Base-by-base conservation (phyloP, 2,888 invertebrate species). In the Synanthedon myopaeformis region DNA sequence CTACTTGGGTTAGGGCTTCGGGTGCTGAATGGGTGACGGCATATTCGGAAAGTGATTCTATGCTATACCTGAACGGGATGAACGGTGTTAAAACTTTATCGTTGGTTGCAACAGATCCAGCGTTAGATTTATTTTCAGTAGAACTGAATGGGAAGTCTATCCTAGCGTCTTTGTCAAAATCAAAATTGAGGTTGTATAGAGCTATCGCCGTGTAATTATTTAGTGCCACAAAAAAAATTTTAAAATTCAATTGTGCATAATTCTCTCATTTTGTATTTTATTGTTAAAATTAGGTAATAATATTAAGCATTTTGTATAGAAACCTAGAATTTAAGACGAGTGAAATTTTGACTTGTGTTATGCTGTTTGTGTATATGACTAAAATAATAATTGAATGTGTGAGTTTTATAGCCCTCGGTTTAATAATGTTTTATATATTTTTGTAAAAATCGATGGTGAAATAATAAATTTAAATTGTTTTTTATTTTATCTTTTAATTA, bases 21-120 rank as follows among this genome's bases (percentile, higher is more conserved):
- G 89, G 90, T 0, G 81, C 89, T 3, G 89, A 91, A 10, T 88
- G 93, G 68, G 89, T 94, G 0, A 92, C 93, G 0, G 93, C 93
- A 0, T 92, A 94, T 64, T 91, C 94, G 56, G 95, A 95, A 74
- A 91, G 92, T 53, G 90, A 89, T n/a, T 90, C 90, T 4, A 78
- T 89, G 11, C 74, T 94, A 28, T 86, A 89, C 51, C 74, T 94
- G 1, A 93, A 93, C 86, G 93, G 92, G 55, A 14, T 89, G 74
- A 68, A 89, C 76, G 74, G 82, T 73, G 56, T 88, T 69, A 64
- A 77, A 52, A 73, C 74, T 0, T 69, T 82, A 64, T 89, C 89
- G 0, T 65, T 94, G 52, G 90, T 91, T 0, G 90, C 92, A 0
- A 86, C 89, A 0, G 92, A 92, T 59, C 88, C 91, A 0, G 89